phyloP scores from a whole-genome alignment of 2,113 vertebrate genomes.

The Alethe castanea region DNA sequence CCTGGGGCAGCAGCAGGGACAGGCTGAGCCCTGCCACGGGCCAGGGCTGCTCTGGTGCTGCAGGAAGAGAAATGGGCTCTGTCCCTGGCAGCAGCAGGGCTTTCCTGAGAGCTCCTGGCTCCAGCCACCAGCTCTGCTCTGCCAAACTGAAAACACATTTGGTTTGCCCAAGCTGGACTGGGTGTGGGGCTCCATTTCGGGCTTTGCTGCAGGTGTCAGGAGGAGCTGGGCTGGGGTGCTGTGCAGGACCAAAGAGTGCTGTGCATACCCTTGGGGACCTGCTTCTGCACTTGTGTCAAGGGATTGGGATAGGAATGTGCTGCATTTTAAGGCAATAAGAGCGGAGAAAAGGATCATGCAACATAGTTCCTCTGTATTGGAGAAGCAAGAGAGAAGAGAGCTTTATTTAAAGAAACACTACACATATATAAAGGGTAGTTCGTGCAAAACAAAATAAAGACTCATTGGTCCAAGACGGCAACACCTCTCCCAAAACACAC shows the following conservation, averaged over 20 bases:
- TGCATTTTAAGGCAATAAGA: no score
- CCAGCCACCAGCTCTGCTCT: background rate
- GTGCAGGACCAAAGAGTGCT: accelerated
- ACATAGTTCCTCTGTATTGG: no score
- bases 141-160: background rate
- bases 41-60: background rate
- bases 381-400: no score
- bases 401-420: no score
- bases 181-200: accelerated
- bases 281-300: background rate
- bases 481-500: no score
- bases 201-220: background rate
- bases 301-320: background rate
- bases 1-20: background rate
- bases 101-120: background rate
- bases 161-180: background rate
- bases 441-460: no score
- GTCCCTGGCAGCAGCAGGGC: background rate
- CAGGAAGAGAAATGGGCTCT: background rate
- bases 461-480: no score
- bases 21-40: background rate
- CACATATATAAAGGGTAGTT: no score
- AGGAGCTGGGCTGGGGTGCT: accelerated
- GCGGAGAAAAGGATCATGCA: no score
- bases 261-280: background rate